Percentiles rank a stretch among this genome's conserved stretches.
phyloP scores from a whole-genome alignment of 2,888 invertebrate species.

The Protodeltote pygarga region DNA sequence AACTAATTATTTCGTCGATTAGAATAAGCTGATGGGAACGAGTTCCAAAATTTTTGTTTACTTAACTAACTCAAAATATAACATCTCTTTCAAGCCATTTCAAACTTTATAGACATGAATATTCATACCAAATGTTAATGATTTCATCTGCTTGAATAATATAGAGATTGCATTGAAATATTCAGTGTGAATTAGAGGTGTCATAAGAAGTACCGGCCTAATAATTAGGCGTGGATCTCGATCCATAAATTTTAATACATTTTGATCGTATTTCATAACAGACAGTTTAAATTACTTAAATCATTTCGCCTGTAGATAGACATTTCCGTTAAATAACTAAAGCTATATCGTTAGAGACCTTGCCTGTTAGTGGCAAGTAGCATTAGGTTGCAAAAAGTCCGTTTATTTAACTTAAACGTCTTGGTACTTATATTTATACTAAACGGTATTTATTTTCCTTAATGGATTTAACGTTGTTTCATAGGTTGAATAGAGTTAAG shows the following conservation, averaged over 20 bases:
- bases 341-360: constrained; percentile 9
- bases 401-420: background rate
- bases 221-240: constrained; percentile 63
- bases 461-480: too few relatives aligned
- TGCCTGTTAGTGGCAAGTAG: constrained; percentile 3
- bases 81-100: constrained; percentile 4
- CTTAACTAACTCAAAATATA: constrained; percentile 20
- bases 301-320: constrained; percentile 31
- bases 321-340: constrained; percentile 19
- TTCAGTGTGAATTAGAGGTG: constrained; percentile 74
- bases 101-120: constrained; percentile 32
- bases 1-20: too few relatives aligned
- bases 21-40: too few relatives aligned
- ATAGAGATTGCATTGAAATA: constrained; percentile 76
- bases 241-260: constrained; percentile 71
- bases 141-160: constrained; percentile 68
- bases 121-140: constrained; percentile 49
- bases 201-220: constrained; percentile 47
- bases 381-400: background rate
- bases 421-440: too few relatives aligned
- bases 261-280: constrained; percentile 44
- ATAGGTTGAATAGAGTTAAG: too few relatives aligned
- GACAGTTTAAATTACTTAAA: constrained; percentile 33
- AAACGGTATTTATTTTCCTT: too few relatives aligned
- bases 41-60: constrained; percentile 6